phyloP scores from a whole-genome alignment of 1,140 invertebrate species.

The Drosophila arizonae region DNA sequence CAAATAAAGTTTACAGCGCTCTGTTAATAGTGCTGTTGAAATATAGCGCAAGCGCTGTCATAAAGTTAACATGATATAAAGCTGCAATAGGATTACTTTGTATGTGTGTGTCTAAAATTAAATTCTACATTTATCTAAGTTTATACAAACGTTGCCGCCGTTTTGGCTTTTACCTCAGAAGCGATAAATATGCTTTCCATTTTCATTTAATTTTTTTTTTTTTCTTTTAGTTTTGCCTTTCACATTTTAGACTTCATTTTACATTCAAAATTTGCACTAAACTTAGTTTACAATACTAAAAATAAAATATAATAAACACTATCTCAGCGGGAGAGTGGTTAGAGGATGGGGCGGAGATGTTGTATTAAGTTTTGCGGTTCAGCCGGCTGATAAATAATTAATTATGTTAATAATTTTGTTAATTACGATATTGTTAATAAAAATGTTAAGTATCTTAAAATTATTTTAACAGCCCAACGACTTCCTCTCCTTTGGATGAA shows the following conservation, averaged over 20 bases:
- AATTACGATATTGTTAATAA: too few relatives aligned
- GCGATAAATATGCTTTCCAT: conserved; percentile 1
- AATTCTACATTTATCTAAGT: conserved; percentile 5
- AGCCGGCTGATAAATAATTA: conserved; percentile 10
- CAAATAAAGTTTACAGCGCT: conserved; percentile 67
- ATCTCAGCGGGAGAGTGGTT: not conserved
- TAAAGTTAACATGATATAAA: conserved; percentile 68
- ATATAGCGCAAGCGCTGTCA: conserved; percentile 4
- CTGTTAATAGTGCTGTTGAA: conserved; percentile 2
- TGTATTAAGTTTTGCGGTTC: not conserved
- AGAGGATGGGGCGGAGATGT: not conserved
- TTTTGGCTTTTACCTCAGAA: conserved; percentile 29
- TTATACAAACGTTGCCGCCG: conserved; percentile 4
- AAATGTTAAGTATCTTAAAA: conserved; percentile 11
- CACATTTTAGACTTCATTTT: conserved; percentile 27
- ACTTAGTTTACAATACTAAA: conserved; percentile 12
- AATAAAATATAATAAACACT: too few relatives aligned
- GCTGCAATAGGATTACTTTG: conserved; percentile 53
- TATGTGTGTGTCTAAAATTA: conserved; percentile 38
- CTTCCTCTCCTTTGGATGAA: not conserved
- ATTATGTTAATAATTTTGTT: conserved; percentile 12
- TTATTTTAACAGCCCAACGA: conserved; percentile 61
- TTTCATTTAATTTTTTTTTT: not conserved
- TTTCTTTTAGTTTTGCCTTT: not conserved
- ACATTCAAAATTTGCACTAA: conserved; percentile 39